Evolutionary conservation across 1,140 invertebrate genomes (phyloP), one percentile per base, ranked within the genome.

Genomic region (Pectinophora gossypiella): DNA sequence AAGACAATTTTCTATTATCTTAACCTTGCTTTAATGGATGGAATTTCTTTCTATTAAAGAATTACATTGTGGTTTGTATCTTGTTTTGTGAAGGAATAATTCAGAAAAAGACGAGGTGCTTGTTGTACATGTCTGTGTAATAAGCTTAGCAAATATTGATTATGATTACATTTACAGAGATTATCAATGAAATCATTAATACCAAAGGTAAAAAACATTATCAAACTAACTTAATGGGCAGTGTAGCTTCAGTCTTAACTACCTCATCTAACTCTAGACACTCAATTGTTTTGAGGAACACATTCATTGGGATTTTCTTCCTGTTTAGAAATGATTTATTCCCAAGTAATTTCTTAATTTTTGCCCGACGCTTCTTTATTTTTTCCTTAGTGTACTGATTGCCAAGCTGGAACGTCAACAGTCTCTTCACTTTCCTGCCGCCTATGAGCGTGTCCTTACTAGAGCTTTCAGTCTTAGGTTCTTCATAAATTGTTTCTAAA

Each of bases 241-340:
- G 2, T 40, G 38, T 56, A 48, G 56, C 72, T 56, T 80, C 76
- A 43, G 68, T 60, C 56, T 73, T 68, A 42, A 78, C 54, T 44
- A 65, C 67, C 68, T 86, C 83, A 78, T 86, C 81, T 48, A 84
- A 61, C 22, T 86, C 79, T n/a, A 83, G 57, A 59, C 77, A 78
- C 59, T 85, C 77, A 51, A 86, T 82, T 20, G 68, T 82, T 68
- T 86, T 73, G 6, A 84, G 65, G 58, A 86, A 83, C 32, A 85
- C 81, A 71, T 77, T 64, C 83, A 86, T 86, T 20, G 83, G 79
- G 52, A 86, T 86, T 65, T 82, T 85, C 53, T 86, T 86, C 62
- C 81, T 80, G 51, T 85, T 87, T 6, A 87, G 56, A 55, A 79
- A 84, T 65, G 81, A 64, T 62, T 81, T 84, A 56, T 80, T 87